Evolutionary conservation across 2,113 vertebrate species (phyloP), one percentile per base, ranked within the genome.

Genomic region (Microtus oregoni): DNA sequence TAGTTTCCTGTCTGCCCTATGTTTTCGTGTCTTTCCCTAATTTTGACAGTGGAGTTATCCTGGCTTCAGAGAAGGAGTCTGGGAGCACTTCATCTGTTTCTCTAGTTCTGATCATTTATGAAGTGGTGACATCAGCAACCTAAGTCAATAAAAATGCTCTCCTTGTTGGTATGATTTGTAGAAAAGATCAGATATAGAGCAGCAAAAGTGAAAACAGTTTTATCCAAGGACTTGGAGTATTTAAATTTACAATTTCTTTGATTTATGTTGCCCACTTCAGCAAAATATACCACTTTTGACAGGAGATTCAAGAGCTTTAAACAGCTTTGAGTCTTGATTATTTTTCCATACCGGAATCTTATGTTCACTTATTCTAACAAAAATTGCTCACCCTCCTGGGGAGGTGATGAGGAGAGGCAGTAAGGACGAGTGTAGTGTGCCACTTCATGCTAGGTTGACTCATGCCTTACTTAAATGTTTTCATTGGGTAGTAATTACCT

Each of bases 301-400:
- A 70, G 28, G 38, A 8, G 26, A 61, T 73, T 90, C 28, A 72
- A 90, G 38, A 88, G 24, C 2, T 92, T 87, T 77, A 90, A 5
- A 83, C 15, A 95, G 79, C 12, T 44, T 41, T 70, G 30, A 61
- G n/a, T 67, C 30, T 75, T 63, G 72, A n/a, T 65, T 50, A 44
- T 89, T 65, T 91, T 90, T 65, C 50, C 38, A 41, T 85, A 41
- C 11, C 82, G 86, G 26, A 90, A 82, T 81, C 61, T 81, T 86
- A 55, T 73, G n/a, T 28, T 87, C 70, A 68, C 44, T 92, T 77
- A 52, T 72, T 78, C 70, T 22, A 83, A 88, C 15, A 82, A 58
- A 73, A 94, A 90, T 47, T 86, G 61, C 17, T 92, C 50, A 38
- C 58, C 26, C 7, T 70, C 41, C 72, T 86, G 22, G 47, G 32